Conservation (phyloP, 2,888 invertebrate species). For the Callinectes sapidus region DNA sequence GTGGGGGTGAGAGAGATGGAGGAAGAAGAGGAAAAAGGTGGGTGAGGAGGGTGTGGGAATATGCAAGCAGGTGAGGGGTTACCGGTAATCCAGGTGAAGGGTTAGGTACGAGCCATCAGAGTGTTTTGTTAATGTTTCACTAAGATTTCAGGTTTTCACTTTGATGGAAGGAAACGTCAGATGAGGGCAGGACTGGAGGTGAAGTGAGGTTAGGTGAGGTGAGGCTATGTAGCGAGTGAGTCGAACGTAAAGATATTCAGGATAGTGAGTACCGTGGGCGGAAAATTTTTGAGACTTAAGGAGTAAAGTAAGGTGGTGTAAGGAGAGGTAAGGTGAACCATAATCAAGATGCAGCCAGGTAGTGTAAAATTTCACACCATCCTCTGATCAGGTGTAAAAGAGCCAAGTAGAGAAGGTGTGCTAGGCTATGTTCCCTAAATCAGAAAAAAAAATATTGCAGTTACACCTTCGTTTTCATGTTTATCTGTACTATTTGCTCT, state of each 20-base stretch:
- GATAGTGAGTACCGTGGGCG: not conserved
- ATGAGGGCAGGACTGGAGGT: not conserved
- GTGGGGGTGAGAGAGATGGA: not conserved
- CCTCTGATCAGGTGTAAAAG: not conserved
- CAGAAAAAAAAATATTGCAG: not conserved
- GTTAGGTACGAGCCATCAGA: not conserved
- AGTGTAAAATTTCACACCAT: not conserved
- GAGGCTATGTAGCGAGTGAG: not conserved
- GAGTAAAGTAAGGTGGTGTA: not conserved
- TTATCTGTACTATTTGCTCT: not conserved
- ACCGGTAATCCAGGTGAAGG: conserved; percentile 29
- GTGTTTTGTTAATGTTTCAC: conserved; percentile 22
- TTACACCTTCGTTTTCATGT: not conserved
- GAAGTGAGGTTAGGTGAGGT: not conserved
- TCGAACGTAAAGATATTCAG: not conserved
- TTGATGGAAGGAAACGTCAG: conserved; percentile 25
- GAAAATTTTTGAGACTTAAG: not conserved
- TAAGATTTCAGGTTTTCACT: conserved; percentile 29
- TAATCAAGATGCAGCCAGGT: not conserved
- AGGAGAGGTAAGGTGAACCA: not conserved
- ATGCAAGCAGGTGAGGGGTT: not conserved
- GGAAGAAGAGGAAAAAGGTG: conserved; percentile 13
- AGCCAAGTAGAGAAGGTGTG: not conserved
- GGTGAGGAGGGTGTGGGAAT: not conserved
- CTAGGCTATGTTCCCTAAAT: not conserved